phyloP scores from a whole-genome alignment of 2,113 vertebrate genomes.

The Vicugna pacos region DNA sequence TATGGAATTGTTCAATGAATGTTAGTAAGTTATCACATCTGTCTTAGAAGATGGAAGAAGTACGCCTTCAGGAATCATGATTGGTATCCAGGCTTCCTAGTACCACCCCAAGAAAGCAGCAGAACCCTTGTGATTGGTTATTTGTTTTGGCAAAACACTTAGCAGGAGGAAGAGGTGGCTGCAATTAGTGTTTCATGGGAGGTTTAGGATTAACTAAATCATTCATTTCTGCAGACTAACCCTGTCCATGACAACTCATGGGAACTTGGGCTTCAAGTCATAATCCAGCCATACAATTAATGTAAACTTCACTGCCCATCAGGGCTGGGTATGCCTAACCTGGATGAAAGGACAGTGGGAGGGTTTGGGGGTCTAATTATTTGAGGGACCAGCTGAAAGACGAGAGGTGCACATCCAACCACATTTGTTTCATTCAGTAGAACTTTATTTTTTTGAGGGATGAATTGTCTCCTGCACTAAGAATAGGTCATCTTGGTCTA shows the following conservation, averaged over 20 bases:
- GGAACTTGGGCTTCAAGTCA: conserved; percentile 11
- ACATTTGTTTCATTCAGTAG: not conserved
- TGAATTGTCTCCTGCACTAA: not conserved
- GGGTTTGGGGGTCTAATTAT: not conserved
- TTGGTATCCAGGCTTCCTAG: not conserved
- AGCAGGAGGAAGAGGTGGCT: conserved; percentile 7
- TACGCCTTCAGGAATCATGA: not conserved
- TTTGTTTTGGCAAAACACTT: conserved; percentile 53
- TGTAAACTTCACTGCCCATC: not conserved
- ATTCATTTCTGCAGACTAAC: conserved; percentile 31
- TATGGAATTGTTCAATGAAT: not conserved
- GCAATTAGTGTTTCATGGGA: conserved; percentile 11
- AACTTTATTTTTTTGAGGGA: not conserved
- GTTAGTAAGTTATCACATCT: not conserved
- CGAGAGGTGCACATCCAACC: not conserved
- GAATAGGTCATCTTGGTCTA: not conserved
- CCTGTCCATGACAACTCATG: conserved; percentile 22
- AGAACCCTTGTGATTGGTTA: conserved; percentile 28
- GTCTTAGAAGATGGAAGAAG: not conserved
- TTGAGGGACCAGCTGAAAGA: not conserved
- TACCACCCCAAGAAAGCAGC: not conserved
- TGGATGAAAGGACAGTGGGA: not conserved
- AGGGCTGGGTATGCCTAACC: not conserved
- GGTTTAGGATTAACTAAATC: conserved; percentile 64
- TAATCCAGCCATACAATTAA: not conserved